These are phyloP conservation scores for Callorhinus ursinus DNA, from an alignment of 2,113 vertebrate species.

Conservation along the genomic window DNA sequence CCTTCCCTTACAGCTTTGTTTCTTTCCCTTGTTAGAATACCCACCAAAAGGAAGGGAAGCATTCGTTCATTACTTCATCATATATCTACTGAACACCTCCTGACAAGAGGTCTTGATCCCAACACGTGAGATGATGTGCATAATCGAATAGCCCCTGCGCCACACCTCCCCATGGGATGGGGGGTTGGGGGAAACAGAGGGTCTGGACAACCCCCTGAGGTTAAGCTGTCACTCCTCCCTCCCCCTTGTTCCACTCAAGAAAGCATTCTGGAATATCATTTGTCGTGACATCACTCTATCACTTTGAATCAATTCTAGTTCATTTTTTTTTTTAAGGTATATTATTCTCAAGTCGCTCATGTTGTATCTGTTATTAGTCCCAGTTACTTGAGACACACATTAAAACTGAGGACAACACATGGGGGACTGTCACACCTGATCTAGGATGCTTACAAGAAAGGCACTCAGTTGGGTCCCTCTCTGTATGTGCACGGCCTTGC, in stretches of 20 bases:
- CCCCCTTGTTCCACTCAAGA: background rate
- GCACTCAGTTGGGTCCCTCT: background rate
- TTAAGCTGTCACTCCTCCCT: background rate
- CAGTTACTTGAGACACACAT: background rate
- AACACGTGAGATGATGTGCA: background rate
- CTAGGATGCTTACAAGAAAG: background rate
- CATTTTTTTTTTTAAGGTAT: background rate
- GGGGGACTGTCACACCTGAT: background rate
- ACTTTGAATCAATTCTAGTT: background rate
- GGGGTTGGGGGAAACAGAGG: accelerated
- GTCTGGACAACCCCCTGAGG: background rate
- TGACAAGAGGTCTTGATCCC: background rate
- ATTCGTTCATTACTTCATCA: background rate
- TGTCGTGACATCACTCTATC: background rate
- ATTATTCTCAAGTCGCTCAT: background rate
- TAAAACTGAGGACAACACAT: background rate
- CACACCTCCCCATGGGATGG: background rate
- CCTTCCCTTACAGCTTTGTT: background rate
- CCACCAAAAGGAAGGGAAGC: background rate
- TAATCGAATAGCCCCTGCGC: background rate
- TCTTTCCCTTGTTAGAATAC: background rate
- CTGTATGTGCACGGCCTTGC: background rate
- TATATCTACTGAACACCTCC: background rate
- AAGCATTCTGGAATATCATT: background rate
- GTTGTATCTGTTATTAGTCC: background rate